Percentiles rank a stretch among this genome's conserved stretches.
Conservation (phyloP, 2,888 invertebrate genomes). For the Cetonia aurata region DNA sequence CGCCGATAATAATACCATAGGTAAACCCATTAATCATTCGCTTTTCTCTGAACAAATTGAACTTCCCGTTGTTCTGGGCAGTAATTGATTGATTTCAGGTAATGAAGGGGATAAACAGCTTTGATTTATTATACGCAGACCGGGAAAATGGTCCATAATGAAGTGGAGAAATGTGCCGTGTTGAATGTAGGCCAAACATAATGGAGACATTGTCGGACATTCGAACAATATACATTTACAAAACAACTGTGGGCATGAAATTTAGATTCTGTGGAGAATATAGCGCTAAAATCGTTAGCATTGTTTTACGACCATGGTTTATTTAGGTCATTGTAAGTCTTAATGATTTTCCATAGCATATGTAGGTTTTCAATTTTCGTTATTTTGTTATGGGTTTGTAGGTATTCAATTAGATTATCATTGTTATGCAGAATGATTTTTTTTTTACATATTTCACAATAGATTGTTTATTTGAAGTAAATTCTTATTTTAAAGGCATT, state of each 20-base stretch:
- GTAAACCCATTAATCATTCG: not conserved
- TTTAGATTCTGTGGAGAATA: constrained; percentile 11
- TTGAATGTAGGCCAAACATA: constrained; percentile 6
- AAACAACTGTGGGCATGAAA: not conserved
- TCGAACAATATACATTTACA: not conserved
- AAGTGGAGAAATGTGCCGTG: constrained; percentile 1
- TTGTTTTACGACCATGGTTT: constrained; percentile 8
- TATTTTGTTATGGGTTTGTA: too few relatives aligned
- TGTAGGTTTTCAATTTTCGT: too few relatives aligned
- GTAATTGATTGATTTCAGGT: constrained; percentile 34
- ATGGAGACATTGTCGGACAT: constrained; percentile 17
- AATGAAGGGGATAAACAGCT: constrained; percentile 31
- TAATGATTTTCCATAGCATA: not conserved
- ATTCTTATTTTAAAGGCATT: too few relatives aligned
- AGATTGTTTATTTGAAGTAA: too few relatives aligned
- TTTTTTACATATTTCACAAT: too few relatives aligned
- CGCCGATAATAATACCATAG: too few relatives aligned
- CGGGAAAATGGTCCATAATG: constrained; percentile 1
- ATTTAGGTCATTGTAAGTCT: not conserved
- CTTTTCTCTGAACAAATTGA: constrained; percentile 21
- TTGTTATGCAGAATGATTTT: too few relatives aligned
- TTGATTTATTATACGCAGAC: constrained; percentile 28
- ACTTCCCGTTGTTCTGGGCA: constrained; percentile 10
- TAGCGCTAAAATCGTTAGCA: not conserved
- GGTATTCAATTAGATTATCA: too few relatives aligned